Evolutionary conservation across 2,113 vertebrate species (phyloP), one percentile per base, ranked within the genome.

Genomic region (Nyctereutes procyonoides): DNA sequence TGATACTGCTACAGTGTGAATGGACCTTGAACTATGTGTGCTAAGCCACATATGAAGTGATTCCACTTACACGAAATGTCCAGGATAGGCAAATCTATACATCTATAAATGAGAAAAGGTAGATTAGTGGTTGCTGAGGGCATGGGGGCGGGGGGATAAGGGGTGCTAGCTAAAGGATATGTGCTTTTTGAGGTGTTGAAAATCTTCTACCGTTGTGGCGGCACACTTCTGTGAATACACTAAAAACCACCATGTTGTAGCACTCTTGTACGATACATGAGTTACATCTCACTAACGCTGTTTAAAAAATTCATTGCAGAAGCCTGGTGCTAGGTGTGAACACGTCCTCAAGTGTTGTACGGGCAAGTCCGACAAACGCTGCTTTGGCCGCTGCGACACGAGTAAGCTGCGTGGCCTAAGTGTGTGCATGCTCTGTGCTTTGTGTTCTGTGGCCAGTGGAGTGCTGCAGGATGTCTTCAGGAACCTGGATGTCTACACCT

Each of bases 381-480:
- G 35, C 63, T 19, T 38, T 51, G 62, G 63, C 35, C 43, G 24
- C 28, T 6, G 26, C 28, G 77, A 62, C 71, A 24, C 6, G 38
- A 1, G 35, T 1, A 16, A 43, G 17, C 14, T 5, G 32, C 81
- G 69, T 26, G 26, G 48, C 77, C 67, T 13, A 15, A 53, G 67
- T 24, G 26, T 4, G 1, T 1, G 17, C 0, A 0, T 4, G 1
- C 35, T 43, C 48, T 17, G 0, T 30, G 51, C 38, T 0, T 11
- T 32, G 3, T 10, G 51, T 65, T 26, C 10, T 6, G 12, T 16
- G 19, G 35, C 82, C 26, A 15, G 2, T 0, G 32, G 58, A 10
- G 22, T 10, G 22, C 77, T 20, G 5, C 3, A 5, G 13, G 80
- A 14, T 19, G 28, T 30, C n/a, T 84, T 35, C 28, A n/a, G 32